A percentile compares a stretch with the other conserved stretches of the same genome.
phyloP scores from a whole-genome alignment of 2,113 vertebrate genomes.

The Vulpes vulpes region DNA sequence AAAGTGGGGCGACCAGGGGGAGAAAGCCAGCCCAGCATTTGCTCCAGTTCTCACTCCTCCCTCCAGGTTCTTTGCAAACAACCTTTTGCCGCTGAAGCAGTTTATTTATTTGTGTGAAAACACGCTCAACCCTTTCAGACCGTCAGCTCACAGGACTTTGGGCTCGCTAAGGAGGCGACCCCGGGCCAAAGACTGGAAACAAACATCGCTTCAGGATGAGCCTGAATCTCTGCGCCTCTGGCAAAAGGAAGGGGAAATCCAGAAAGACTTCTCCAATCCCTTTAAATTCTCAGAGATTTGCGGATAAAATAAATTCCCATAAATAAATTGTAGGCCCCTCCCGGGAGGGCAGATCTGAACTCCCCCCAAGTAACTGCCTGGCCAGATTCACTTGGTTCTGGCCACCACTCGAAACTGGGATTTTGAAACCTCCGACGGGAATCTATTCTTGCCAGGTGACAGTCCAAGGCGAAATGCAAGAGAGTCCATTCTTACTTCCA shows the following conservation, averaged over 20 bases:
- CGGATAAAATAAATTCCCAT: conserved; percentile 78
- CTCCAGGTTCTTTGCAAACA: conserved; percentile 44
- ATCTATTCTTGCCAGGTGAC: not conserved
- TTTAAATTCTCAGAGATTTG: conserved; percentile 74
- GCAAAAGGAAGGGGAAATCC: conserved; percentile 53
- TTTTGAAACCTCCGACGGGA: not conserved
- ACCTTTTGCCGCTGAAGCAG: not conserved
- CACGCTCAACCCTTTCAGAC: not conserved
- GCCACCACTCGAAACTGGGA: not conserved
- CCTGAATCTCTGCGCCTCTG: not conserved
- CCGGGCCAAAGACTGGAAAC: not conserved
- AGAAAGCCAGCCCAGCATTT: not conserved
- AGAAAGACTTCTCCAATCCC: conserved; percentile 70
- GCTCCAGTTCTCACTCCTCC: not conserved
- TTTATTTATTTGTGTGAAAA: conserved; percentile 58
- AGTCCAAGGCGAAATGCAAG: not conserved
- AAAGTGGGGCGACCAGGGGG: not conserved
- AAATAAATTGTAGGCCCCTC: conserved; percentile 72
- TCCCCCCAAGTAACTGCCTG: conserved; percentile 31
- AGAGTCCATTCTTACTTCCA: not conserved
- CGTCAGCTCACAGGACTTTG: not conserved
- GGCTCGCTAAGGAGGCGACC: not conserved
- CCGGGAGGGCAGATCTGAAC: conserved; percentile 19
- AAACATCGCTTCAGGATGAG: not conserved
- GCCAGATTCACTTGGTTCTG: not conserved